Evolutionary conservation across 2,888 invertebrate genomes (phyloP), one percentile per base, ranked within the genome.

Genomic region (Cryptophagus acutangulus): DNA sequence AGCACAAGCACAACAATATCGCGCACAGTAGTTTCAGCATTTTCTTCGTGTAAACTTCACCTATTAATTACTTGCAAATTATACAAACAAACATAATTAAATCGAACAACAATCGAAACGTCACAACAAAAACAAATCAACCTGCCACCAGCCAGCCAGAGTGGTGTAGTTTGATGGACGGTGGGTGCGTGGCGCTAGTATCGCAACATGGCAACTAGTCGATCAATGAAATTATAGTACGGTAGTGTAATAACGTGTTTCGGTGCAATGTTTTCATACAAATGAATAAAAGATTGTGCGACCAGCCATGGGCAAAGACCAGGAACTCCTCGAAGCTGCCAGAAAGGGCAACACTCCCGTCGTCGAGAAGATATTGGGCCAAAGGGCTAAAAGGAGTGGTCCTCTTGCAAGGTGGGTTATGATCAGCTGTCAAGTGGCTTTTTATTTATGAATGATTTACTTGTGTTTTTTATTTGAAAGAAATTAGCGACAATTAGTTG

Each of bases 291-390:
- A 54, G 51, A 53, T 47, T 45, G 49, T 57, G 54, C 52, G 39
- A 48, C 38, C 41, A 46, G 43, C 69, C 68, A 95, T 95, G 93
- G 94, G 94, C 69, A 92, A 92, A 74, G 94, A 95, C 73, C 91
- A 93, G 73, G 94, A 95, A 74, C 81, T 95, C 71, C 77, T 95
- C 71, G 94, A 95, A 69, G 95, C 93, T 59, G 91, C 94, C 57
- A 82, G 94, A 63, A 89, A 84, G 74, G 95, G 94, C 67, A 90
- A 94, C 72, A 79, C 84, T 62, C 77, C 81, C 57, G 81, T 85
- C 60, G 89, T 93, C 54, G 92, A 93, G 72, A 93, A 91, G 77
- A 86, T 94, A 65, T 76, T 94, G 61, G 82, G 81, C 59, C 87
- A 88, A 72, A 82, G 87, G 74, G 83, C 85, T 63, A 90, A 87